Evolutionary conservation across 2,797 vertebrate species (phyloP).

Genomic region (Macropodus opercularis): DNA sequence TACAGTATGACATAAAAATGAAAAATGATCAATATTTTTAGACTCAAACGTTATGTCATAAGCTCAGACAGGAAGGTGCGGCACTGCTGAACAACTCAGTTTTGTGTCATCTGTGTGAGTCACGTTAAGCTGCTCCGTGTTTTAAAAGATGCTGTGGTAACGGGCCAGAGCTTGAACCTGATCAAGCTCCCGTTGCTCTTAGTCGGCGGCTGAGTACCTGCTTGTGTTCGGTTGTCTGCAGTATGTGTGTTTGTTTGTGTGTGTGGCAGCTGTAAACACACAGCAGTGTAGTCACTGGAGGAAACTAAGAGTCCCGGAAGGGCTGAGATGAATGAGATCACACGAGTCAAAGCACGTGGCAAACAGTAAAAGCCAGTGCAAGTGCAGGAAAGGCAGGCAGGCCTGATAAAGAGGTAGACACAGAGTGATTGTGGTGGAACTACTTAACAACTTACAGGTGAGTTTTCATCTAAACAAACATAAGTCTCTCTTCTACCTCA

Average conservation of each 20-base stretch:
- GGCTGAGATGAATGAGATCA: constrained; percentile 73
- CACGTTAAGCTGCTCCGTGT: constrained; percentile 23
- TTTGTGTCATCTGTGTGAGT: constrained; percentile 42
- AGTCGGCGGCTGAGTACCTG: constrained; percentile 29
- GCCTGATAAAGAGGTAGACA: constrained; percentile 51
- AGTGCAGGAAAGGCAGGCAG: constrained; percentile 53
- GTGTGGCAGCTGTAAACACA: constrained; percentile 49
- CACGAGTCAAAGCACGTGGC: constrained; percentile 61
- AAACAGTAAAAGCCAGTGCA: constrained; percentile 56
- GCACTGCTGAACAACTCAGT: constrained; percentile 37
- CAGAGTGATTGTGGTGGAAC: constrained; percentile 52
- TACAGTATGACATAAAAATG: constrained; percentile 46
- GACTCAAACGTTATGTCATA: too few relatives aligned
- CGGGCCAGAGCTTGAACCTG: constrained; percentile 11
- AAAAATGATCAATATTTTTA: constrained; percentile 62
- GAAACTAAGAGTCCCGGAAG: constrained; percentile 64
- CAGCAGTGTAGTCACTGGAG: constrained; percentile 59
- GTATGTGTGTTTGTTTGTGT: constrained; percentile 3
- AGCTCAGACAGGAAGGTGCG: constrained; percentile 52
- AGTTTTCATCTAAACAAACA: constrained; percentile 60
- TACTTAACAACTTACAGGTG: constrained; percentile 69
- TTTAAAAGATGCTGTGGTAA: constrained; percentile 15
- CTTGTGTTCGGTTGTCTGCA: constrained; percentile 1
- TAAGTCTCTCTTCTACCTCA: constrained; percentile 26
- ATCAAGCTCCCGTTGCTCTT: constrained; percentile 33